Base-by-base conservation (phyloP, 2,888 invertebrate genomes). In the Oscheius sp. region DNA sequence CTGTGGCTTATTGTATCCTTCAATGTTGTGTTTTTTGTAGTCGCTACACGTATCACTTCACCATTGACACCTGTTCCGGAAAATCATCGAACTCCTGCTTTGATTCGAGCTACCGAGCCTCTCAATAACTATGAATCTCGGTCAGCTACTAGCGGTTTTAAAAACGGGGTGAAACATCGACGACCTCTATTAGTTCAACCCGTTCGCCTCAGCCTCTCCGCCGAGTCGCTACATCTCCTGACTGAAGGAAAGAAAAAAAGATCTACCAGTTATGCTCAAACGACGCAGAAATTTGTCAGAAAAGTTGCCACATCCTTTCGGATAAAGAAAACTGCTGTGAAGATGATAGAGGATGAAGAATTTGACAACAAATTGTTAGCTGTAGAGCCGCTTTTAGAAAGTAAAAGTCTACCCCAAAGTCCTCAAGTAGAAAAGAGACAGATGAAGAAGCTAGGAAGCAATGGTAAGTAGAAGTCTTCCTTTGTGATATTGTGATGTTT, bases 251-350 rank as follows among this genome's bases (percentile, higher is more conserved):
- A 73, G 47, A 72, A 73, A 33, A 57, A 59, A 20, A 47, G 61
- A 14, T 38, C 20, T 17, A 24, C 36, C 30, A 64, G 49, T 50
- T 56, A 45, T 30, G 32, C 54, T 1, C 20, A 14, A 1, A 61
- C 62, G 22, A 63, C 64, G 14, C 54, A 61, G 44, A 68, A 73
- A 33, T 72, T 78, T 24, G 75, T 78, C 12, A 45, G 77, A 12
- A 75, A 74, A 54, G 75, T 78, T 2, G 74, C 75, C n/a, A 72
- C 77, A 8, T 74, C 74, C 2, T 78, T 78, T 57, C 71, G 75
- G 6, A 65, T 78, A 36, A 54, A 67, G 32, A 77, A 74, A 28
- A 20, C 22, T 14, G 12, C 20, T 14, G 24, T 12, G 17, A 26
- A 44, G 14, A 5, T 44, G 44, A 30, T 17, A 8, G 59, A 59